These are phyloP conservation scores for Dicrostonyx torquatus DNA, from an alignment of 2,797 vertebrate species.

Conservation along the genomic window DNA sequence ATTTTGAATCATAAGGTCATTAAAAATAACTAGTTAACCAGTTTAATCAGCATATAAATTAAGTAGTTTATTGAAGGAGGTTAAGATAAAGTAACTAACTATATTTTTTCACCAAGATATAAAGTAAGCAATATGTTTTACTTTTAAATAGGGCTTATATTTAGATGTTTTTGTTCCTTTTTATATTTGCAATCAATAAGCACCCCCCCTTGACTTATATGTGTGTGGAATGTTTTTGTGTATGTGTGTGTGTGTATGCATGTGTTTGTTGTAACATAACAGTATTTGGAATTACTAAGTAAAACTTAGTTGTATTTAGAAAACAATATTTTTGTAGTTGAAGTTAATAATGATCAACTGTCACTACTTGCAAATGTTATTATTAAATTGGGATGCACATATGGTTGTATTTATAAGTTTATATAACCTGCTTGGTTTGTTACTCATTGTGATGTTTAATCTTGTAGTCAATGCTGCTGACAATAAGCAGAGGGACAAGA, in stretches of 20 bases:
- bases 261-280: not conserved
- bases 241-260: not conserved
- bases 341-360: not conserved
- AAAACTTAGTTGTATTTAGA: constrained; percentile 53
- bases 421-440: constrained; percentile 33
- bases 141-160: constrained; percentile 25
- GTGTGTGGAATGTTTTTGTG: not conserved
- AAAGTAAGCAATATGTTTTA: constrained; percentile 20
- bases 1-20: constrained; percentile 46
- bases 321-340: constrained; percentile 44
- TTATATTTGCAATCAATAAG: constrained; percentile 47
- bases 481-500: constrained; percentile 99
- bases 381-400: not conserved
- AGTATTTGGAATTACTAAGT: constrained; percentile 47
- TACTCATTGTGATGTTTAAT: constrained; percentile 76
- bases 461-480: constrained; percentile 97
- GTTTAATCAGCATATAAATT: constrained; percentile 1
- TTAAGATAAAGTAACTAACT: constrained; percentile 41
- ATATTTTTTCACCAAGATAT: constrained; percentile 30
- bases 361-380: constrained; percentile 9
- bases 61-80: constrained; percentile 44
- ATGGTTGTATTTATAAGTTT: constrained; percentile 15
- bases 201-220: not conserved
- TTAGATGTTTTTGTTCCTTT: constrained; percentile 36
- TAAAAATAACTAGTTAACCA: constrained; percentile 24